These are phyloP conservation scores for Drosophila falleni DNA, from an alignment of 2,888 invertebrate genomes.

Conservation along the genomic window DNA sequence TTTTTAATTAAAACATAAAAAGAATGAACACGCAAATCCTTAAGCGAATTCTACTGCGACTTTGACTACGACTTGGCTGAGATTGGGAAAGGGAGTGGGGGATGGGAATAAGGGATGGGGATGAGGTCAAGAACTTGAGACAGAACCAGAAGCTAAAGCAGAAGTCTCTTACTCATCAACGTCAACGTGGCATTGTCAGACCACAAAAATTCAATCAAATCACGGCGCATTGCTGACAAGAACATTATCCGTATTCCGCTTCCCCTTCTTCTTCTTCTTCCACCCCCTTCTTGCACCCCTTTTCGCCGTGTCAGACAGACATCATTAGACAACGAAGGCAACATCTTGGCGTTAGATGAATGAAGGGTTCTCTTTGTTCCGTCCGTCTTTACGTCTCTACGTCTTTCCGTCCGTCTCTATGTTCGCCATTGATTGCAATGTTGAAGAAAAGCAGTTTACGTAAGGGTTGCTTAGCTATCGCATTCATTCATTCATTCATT, in stretches of 20 bases:
- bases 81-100: neutral
- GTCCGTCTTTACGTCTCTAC: too few species aligned
- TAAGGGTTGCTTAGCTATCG: slow-evolving; percentile 14
- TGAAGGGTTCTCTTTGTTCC: slow-evolving; percentile 2
- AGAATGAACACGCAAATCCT: slow-evolving; percentile 60
- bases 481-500: slow-evolving; percentile 13
- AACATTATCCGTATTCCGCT: slow-evolving; percentile 47
- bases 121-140: neutral
- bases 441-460: slow-evolving; percentile 17
- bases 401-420: neutral
- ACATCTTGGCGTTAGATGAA: slow-evolving; percentile 6
- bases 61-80: neutral
- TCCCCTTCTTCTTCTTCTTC: too few species aligned
- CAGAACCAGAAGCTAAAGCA: neutral
- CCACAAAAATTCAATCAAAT: slow-evolving; percentile 81
- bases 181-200: slow-evolving; percentile 35
- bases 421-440: neutral
- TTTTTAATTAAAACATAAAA: slow-evolving; percentile 80
- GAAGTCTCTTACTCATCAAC: slow-evolving; percentile 7
- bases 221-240: slow-evolving; percentile 63
- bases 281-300: neutral
- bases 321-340: slow-evolving; percentile 48
- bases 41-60: slow-evolving; percentile 22
- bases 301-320: slow-evolving; percentile 31
- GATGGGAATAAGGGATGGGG: neutral